phyloP scores from a whole-genome alignment of 1,140 invertebrate genomes.

The Chrysopa pallens region DNA sequence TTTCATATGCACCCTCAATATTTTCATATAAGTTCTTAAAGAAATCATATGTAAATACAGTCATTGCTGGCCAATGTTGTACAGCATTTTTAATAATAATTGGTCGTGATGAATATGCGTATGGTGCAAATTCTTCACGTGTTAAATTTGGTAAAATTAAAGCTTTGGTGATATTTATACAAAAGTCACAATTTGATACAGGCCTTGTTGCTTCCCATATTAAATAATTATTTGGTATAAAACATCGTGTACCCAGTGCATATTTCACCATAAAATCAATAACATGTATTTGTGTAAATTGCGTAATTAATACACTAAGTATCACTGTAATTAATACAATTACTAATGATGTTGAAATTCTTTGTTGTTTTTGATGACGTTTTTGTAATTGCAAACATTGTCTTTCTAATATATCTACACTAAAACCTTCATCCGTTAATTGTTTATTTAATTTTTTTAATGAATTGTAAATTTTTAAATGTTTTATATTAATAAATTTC shows the following conservation, averaged over 20 bases:
- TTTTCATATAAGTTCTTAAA: slow-evolving; percentile 57
- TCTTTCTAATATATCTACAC: no score
- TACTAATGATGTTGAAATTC: no score
- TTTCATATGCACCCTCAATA: slow-evolving; percentile 42
- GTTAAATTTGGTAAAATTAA: slow-evolving; percentile 46
- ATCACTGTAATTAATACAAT: no score
- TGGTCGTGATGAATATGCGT: slow-evolving; percentile 63
- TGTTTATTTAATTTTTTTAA: no score
- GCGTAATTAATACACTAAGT: no score
- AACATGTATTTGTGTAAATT: no score
- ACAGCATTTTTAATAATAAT: slow-evolving; percentile 64
- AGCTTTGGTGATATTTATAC: slow-evolving; percentile 27
- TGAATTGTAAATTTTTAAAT: no score
- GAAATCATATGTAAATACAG: slow-evolving; percentile 50
- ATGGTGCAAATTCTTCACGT: slow-evolving; percentile 39
- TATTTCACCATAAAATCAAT: slow-evolving; percentile 4
- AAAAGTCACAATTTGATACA: slow-evolving; percentile 62
- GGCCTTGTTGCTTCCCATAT: slow-evolving; percentile 72
- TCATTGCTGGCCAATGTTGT: slow-evolving; percentile 55
- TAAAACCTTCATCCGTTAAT: no score
- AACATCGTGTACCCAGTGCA: slow-evolving; percentile 38
- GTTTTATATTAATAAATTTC: no score
- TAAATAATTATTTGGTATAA: slow-evolving; percentile 66
- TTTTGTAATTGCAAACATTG: no score
- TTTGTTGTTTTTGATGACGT: no score